Evolutionary conservation across 2,113 vertebrate species (phyloP), one percentile per base, ranked within the genome.

Genomic region (Mobula hypostoma): DNA sequence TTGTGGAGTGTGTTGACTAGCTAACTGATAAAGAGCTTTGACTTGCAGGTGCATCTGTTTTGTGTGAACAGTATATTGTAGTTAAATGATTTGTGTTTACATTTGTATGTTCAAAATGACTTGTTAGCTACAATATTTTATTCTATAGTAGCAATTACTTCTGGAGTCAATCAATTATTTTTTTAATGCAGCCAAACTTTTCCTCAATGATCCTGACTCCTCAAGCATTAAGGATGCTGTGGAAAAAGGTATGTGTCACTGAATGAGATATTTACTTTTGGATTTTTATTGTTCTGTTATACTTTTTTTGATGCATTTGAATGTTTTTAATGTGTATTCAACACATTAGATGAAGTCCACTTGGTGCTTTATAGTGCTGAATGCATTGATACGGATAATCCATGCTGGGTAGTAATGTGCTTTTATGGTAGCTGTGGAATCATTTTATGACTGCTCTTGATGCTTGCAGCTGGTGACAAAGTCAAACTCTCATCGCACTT

Each of bases 181-280:
- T 94, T 96, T 95, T 95, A 95, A 95, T 95, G 40, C 95, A 99
- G 99, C 97, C 92, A 99, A 99, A 95, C 97, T 99, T 85, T 99
- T 99, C 96, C 96, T 99, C 94, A 96, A 97, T 88, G 97, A 97
- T 95, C 96, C 98, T 91, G 97, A 96, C 94, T 96, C 96, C 76
- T 98, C 98, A 6, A 98, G 98, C 0, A 98, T 98, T 95, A 97
- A 95, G 96, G 97, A 97, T 94, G 98, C 99, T 21, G 97, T 98
- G 94, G 97, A 98, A 94, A 96, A 98, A 97, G 98, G 99, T 99
- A 96, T 98, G 98, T 95, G 95, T 83, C 88, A 95, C 94, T 66
- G 94, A 32, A 94, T 58, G 11, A 29, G 68, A 36, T 27, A 32
- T 76, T 58, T 27, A 61, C 6, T 68, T 7, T 24, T 77, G 7